Percentiles rank a stretch among this genome's conserved stretches.
phyloP scores from a whole-genome alignment of 1,140 invertebrate species.

The Bombyx mori region DNA sequence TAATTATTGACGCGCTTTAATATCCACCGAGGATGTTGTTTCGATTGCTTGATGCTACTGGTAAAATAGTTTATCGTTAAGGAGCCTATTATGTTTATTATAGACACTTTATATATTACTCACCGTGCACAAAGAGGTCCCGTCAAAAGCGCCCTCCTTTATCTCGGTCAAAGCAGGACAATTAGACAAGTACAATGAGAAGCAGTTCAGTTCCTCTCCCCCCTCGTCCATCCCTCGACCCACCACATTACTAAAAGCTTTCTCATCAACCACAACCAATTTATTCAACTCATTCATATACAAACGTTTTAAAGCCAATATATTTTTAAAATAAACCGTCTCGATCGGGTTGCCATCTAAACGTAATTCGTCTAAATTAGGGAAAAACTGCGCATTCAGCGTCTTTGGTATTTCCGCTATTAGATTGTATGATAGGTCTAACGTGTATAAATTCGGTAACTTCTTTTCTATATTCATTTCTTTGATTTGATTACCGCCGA shows the following conservation, averaged over 20 bases:
- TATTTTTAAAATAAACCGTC: conserved; percentile 59
- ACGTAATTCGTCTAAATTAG: conserved; percentile 49
- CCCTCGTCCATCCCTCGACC: conserved; percentile 33
- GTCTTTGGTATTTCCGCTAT: conserved; percentile 49
- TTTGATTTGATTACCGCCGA: conserved; percentile 59
- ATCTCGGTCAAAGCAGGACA: conserved; percentile 44
- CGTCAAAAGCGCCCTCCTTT: conserved; percentile 52
- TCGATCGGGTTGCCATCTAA: conserved; percentile 63
- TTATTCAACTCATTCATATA: conserved; percentile 53
- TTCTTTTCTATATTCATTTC: conserved; percentile 46
- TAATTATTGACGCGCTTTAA: too few relatives aligned
- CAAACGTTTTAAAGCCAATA: conserved; percentile 50
- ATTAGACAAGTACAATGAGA: conserved; percentile 55
- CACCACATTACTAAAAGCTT: conserved; percentile 58
- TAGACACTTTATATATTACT: conserved; percentile 7
- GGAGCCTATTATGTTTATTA: too few relatives aligned
- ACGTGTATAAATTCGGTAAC: conserved; percentile 41
- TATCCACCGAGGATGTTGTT: too few relatives aligned
- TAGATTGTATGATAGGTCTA: conserved; percentile 61
- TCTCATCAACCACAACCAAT: conserved; percentile 43
- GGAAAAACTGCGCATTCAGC: conserved; percentile 46
- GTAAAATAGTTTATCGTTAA: too few relatives aligned
- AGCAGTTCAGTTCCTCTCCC: conserved; percentile 34
- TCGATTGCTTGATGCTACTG: too few relatives aligned
- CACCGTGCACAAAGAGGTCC: conserved; percentile 59